Evolutionary conservation across 2,113 vertebrate species (phyloP).

Genomic region (Pteropus alecto): DNA sequence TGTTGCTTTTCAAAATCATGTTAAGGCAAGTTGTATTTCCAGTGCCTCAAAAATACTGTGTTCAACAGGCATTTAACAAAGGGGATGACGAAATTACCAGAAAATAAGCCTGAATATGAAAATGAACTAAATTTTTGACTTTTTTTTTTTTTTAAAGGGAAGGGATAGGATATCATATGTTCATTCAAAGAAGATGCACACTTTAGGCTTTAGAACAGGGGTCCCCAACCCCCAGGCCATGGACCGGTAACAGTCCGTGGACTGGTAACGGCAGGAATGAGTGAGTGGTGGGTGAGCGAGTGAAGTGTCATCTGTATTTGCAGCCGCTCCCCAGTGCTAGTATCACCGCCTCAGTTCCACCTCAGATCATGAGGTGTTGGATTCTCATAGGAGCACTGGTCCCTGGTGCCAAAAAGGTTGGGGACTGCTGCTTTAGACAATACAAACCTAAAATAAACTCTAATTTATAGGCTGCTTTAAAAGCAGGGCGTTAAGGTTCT

Average conservation of each 20-base stretch:
- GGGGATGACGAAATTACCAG: not conserved
- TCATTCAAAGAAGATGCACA: not conserved
- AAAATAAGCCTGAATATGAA: not conserved
- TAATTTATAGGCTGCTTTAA: not conserved
- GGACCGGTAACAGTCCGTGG: too few species aligned
- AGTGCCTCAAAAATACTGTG: not conserved
- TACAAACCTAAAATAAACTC: not conserved
- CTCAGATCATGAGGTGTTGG: too few species aligned
- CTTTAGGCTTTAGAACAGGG: not conserved
- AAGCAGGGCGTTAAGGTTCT: not conserved
- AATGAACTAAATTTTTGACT: not conserved
- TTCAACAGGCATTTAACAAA: constrained; percentile 5
- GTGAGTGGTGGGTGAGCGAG: too few species aligned
- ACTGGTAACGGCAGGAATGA: too few species aligned
- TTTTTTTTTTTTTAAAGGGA: not conserved
- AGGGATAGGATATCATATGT: not conserved
- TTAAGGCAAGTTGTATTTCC: not conserved
- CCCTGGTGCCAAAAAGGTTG: too few species aligned
- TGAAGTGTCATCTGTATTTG: too few species aligned
- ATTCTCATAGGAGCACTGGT: too few species aligned
- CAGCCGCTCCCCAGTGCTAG: too few species aligned
- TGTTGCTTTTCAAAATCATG: constrained; percentile 1
- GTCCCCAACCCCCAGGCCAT: too few species aligned
- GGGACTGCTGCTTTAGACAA: not conserved
- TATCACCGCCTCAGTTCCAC: too few species aligned